Conservation (phyloP, 2,888 invertebrate species). For the Eudemis profundana region DNA sequence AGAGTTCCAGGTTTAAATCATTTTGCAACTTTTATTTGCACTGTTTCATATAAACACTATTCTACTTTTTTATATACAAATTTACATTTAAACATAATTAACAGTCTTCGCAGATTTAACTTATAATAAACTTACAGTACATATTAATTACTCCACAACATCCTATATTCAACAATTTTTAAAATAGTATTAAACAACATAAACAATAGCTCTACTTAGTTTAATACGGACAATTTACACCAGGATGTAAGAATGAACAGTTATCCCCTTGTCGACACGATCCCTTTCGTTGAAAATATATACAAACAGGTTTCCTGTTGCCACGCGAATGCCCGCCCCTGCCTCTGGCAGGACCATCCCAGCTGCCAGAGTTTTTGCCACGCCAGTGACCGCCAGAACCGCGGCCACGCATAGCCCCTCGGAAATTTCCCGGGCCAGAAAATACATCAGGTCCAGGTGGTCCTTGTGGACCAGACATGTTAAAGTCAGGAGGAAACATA, state of each 20-base stretch:
- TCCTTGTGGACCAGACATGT: conserved; percentile 74
- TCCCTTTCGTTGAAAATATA: conserved; percentile 92
- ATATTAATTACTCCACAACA: conserved; percentile 13
- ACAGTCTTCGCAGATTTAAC: conserved; percentile 59
- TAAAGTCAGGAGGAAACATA: conserved; percentile 82
- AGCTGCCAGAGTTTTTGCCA: conserved; percentile 77
- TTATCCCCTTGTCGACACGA: conserved; percentile 93
- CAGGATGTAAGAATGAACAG: conserved; percentile 93
- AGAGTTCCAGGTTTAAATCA: conserved; percentile 7
- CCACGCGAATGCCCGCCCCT: conserved; percentile 82
- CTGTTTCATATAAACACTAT: conserved; percentile 48
- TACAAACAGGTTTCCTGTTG: conserved; percentile 87
- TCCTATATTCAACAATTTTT: not conserved
- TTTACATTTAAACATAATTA: conserved; percentile 58
- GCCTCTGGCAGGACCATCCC: conserved; percentile 79
- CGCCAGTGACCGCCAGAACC: conserved; percentile 81
- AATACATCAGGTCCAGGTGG: conserved; percentile 47
- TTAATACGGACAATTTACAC: conserved; percentile 85
- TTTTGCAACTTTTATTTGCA: conserved; percentile 48
- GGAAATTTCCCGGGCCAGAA: conserved; percentile 75
- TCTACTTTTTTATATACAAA: conserved; percentile 58
- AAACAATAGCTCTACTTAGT: conserved; percentile 9
- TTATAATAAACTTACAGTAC: conserved; percentile 2
- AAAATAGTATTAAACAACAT: conserved; percentile 9
- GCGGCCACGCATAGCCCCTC: conserved; percentile 85